Evolutionary conservation across 1,140 invertebrate genomes (phyloP), one percentile per base, ranked within the genome.

Genomic region (Panagrolaimus sp.): DNA sequence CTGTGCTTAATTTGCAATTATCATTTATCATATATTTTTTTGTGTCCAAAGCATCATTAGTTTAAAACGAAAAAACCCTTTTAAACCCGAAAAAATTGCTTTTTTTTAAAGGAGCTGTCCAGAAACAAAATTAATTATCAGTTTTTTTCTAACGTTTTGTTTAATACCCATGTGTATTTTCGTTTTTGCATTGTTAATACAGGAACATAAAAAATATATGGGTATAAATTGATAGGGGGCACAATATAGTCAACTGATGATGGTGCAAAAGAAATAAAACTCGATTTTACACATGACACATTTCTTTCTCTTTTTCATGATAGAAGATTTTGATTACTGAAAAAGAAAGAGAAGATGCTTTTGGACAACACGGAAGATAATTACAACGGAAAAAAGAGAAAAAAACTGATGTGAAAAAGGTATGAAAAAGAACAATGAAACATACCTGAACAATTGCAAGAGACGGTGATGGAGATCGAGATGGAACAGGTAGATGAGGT

Each of bases 381-480:
- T 21, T 69, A n/a, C 28, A 46, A 14, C 17, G 17, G 68, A 71
- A 46, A 43, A 45, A 28, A 67, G 32, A 55, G 43, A 17, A 44
- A 71, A 66, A 67, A 69, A 43, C 44, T 26, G 14, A 48, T 6
- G 32, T 2, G 7, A 38, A 38, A 38, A 38, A 38, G 32, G 32
- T 4, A 38, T 4, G 2, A 38, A 38, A 38, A 38, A 38, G 7
- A 38, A 38, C 7, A 38, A 2, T 38, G 32, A n/a, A 28, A 75
- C 75, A 76, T 84, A 89, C 89, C 82, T 87, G 85, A 6, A 90
- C 72, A 69, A 89, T 87, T 84, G 94, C 91, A 72, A 89, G 86
- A 68, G 89, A 90, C 1, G 92, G 92, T 72, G 90, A 90, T 14
- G 96, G 96, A 46, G 94, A 98, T 71, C 89, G 84, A 63, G 88